phyloP scores from a whole-genome alignment of 2,113 vertebrate genomes.

The Trachemys scripta region DNA sequence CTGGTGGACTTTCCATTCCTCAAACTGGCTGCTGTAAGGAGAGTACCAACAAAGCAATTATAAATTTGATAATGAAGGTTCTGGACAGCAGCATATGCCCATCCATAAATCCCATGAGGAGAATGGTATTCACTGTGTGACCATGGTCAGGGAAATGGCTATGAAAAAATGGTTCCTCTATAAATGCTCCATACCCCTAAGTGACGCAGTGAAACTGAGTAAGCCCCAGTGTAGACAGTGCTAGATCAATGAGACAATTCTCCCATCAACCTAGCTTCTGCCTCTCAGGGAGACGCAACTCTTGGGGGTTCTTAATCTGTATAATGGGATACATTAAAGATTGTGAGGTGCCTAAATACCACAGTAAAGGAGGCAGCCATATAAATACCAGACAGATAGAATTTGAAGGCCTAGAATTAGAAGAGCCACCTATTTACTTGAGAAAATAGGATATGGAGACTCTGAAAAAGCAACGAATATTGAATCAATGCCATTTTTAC shows the following conservation, averaged over 20 bases:
- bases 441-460: neutral
- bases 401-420: neutral
- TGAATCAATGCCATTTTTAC: neutral
- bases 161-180: neutral
- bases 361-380: neutral
- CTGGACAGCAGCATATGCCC: neutral
- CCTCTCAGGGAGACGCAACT: too few species aligned
- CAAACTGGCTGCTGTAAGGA: neutral
- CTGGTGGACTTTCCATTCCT: neutral
- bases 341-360: neutral
- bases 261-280: too few species aligned
- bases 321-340: neutral
- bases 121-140: neutral
- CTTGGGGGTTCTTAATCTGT: neutral
- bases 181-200: fast-evolving
- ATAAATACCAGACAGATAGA: neutral
- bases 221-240: neutral
- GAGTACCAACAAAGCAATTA: fast-evolving
- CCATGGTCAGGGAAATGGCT: neutral
- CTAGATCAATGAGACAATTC: neutral
- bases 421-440: neutral
- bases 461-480: neutral
- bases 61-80: fast-evolving
- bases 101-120: neutral
- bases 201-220: neutral